These are phyloP conservation scores for Sinocyclocheilus anophthalmus DNA, from an alignment of 2,113 vertebrate genomes.

Conservation along the genomic window DNA sequence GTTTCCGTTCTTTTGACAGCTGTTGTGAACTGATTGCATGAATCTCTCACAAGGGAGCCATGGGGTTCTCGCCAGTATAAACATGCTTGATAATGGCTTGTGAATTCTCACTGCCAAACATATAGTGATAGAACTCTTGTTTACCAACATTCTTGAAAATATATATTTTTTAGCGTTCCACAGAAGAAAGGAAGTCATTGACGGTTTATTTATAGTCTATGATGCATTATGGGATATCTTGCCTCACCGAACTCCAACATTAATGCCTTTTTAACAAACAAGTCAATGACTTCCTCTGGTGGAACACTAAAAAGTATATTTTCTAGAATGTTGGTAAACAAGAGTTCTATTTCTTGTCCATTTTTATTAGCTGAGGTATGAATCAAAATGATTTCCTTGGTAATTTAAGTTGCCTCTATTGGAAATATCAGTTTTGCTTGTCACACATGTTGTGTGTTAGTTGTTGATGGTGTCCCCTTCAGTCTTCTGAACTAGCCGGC, in stretches of 20 bases:
- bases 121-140: slow-evolving; percentile 42
- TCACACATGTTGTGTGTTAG: not conserved
- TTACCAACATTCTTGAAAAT: slow-evolving; percentile 47
- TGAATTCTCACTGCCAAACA: slow-evolving; percentile 27
- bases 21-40: slow-evolving; percentile 41
- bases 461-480: not conserved
- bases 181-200: not conserved
- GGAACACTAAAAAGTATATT: too few species aligned
- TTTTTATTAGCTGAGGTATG: not conserved
- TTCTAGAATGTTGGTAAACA: not conserved
- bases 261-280: too few species aligned
- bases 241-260: not conserved
- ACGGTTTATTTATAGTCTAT: not conserved
- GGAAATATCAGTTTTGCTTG: not conserved
- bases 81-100: not conserved
- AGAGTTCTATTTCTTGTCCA: not conserved
- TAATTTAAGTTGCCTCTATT: not conserved
- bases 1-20: slow-evolving; percentile 27
- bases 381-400: not conserved
- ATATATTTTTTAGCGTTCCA: not conserved
- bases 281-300: too few species aligned
- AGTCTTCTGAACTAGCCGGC: not conserved
- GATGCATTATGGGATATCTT: not conserved
- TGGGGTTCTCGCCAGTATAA: slow-evolving; percentile 9
- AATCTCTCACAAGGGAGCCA: slow-evolving; percentile 27